phyloP scores from a whole-genome alignment of 1,140 invertebrate genomes.

The Drosophila serrata region DNA sequence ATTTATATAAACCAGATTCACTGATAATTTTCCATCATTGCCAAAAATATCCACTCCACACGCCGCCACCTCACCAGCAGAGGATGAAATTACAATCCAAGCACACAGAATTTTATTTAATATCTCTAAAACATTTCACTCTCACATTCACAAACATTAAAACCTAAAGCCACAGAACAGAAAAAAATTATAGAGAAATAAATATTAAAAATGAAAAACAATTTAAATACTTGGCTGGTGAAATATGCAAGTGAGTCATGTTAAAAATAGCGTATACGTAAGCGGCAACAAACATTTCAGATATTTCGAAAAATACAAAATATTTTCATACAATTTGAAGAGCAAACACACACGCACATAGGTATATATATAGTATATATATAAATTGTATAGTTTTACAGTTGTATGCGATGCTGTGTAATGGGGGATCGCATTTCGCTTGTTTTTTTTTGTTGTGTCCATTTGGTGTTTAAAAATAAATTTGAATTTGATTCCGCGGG shows the following conservation, averaged over 20 bases:
- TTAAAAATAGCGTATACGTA: constrained; percentile 70
- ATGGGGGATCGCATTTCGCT: constrained; percentile 47
- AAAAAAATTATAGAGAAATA: not conserved
- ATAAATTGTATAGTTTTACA: constrained; percentile 20
- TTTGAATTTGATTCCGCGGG: constrained; percentile 27
- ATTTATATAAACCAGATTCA: not conserved
- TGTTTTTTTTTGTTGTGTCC: constrained; percentile 9
- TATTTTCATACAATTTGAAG: constrained; percentile 29
- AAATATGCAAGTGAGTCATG: constrained; percentile 49
- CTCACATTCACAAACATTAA: constrained; percentile 3
- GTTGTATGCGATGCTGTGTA: constrained; percentile 22
- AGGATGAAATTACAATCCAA: constrained; percentile 18
- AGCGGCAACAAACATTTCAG: constrained; percentile 62
- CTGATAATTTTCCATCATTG: not conserved
- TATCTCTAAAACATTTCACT: constrained; percentile 9
- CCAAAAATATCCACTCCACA: not conserved
- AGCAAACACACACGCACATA: constrained; percentile 15
- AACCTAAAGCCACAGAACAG: constrained; percentile 1
- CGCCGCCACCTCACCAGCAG: not conserved
- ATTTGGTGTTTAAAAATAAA: constrained; percentile 49
- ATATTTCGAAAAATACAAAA: constrained; percentile 47
- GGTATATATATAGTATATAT: constrained; percentile 7
- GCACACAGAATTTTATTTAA: constrained; percentile 10
- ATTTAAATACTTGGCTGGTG: constrained; percentile 48
- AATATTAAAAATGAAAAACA: constrained; percentile 35